These are phyloP conservation scores for Artemia franciscana DNA, from an alignment of 1,140 invertebrate species.

Conservation along the genomic window DNA sequence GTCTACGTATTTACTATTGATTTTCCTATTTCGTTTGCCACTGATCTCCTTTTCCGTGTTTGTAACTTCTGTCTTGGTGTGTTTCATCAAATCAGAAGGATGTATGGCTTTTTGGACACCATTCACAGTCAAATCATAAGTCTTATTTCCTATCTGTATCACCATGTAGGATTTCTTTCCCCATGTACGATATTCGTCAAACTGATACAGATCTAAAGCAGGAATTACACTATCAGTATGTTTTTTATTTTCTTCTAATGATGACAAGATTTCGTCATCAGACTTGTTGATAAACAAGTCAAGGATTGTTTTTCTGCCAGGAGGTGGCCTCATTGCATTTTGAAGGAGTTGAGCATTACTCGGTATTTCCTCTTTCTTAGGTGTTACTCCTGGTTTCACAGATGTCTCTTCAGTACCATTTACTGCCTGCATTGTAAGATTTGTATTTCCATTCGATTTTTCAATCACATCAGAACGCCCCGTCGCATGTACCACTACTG, in stretches of 20 bases:
- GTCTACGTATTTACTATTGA: neutral
- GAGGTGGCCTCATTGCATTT: neutral
- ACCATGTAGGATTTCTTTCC: neutral
- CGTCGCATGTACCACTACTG: neutral
- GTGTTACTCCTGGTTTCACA: neutral
- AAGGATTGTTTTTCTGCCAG: neutral
- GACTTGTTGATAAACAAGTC: neutral
- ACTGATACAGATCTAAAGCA: neutral
- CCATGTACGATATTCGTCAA: neutral
- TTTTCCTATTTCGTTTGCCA: neutral
- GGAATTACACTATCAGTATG: neutral
- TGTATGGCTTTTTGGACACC: neutral
- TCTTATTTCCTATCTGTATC: neutral
- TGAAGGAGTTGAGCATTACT: neutral
- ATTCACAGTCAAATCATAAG: neutral
- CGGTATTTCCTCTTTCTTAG: neutral
- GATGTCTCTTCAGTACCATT: neutral
- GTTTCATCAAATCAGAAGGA: neutral
- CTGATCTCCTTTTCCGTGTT: too few relatives aligned
- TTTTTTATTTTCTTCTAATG: neutral
- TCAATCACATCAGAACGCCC: too few relatives aligned
- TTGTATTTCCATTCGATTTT: too few relatives aligned
- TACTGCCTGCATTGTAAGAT: too few relatives aligned
- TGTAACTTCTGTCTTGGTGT: neutral
- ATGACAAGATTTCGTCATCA: neutral